Percentiles rank a stretch among this genome's conserved stretches.
These are phyloP conservation scores for Homalodisca vitripennis DNA, from an alignment of 1,140 invertebrate species.

Conservation along the genomic window DNA sequence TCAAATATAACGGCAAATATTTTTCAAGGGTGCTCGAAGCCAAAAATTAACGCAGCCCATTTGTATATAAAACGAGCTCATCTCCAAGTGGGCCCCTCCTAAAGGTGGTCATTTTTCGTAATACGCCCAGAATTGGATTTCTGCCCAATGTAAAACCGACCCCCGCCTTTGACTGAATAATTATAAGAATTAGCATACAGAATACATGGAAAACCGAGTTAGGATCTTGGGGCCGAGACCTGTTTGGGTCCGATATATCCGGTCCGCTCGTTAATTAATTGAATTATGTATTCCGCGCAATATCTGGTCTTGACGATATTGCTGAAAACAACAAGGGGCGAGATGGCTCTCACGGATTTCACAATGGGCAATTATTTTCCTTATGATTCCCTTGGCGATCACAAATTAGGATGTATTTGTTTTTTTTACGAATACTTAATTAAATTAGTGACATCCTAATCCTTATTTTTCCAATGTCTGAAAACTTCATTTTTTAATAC, in stretches of 20 bases:
- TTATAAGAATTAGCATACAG: constrained; percentile 27
- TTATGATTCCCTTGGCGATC: neutral
- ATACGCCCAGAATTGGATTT: constrained; percentile 20
- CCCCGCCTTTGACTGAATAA: constrained; percentile 24
- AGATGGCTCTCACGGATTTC: neutral
- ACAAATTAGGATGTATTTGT: no score
- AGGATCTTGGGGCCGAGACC: neutral
- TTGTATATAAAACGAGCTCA: constrained; percentile 19
- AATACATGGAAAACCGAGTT: constrained; percentile 20
- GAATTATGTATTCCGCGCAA: constrained; percentile 18
- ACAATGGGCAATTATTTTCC: neutral
- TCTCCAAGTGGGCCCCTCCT: constrained; percentile 19
- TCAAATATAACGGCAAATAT: neutral
- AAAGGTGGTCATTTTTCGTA: constrained; percentile 22
- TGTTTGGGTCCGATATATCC: constrained; percentile 5
- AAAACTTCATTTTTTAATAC: no score
- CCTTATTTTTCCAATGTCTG: no score
- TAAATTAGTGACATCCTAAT: no score
- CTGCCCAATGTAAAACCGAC: constrained; percentile 3
- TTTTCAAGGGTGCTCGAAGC: constrained; percentile 17
- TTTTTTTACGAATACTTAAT: no score
- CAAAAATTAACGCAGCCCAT: constrained; percentile 19
- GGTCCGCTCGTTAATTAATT: constrained; percentile 12
- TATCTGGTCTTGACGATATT: constrained; percentile 21
- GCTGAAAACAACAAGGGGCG: constrained; percentile 10